Evolutionary conservation across 2,113 vertebrate species (phyloP).

Genomic region (Myotis lucifugus): DNA sequence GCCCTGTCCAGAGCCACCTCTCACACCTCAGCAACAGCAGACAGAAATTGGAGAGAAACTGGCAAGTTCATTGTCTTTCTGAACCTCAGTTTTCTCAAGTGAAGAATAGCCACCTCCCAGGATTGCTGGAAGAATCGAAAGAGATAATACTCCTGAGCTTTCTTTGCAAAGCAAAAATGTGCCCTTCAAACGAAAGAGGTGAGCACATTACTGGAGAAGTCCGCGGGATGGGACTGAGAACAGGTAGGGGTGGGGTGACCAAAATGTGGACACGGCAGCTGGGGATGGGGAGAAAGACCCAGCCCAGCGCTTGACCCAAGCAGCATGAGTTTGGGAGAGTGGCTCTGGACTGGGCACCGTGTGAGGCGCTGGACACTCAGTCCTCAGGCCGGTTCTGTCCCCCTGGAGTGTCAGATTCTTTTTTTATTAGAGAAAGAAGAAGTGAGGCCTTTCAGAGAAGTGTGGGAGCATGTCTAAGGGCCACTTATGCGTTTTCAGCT

Average conservation of each 20-base stretch:
- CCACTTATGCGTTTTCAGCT: neutral
- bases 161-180: neutral
- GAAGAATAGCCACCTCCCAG: neutral
- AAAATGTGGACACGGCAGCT: neutral
- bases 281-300: neutral
- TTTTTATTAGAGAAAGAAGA: neutral
- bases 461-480: neutral
- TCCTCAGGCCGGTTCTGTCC: neutral
- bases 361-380: accelerated
- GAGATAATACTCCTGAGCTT: neutral
- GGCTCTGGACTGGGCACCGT: neutral
- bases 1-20: neutral
- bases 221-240: neutral
- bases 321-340: neutral
- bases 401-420: neutral
- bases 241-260: neutral
- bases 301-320: neutral
- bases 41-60: neutral
- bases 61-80: neutral
- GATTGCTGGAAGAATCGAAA: neutral
- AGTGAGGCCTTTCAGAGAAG: neutral
- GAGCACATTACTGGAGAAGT: neutral
- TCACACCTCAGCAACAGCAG: neutral
- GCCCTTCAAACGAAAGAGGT: neutral
- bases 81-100: neutral